These are phyloP conservation scores for Aphelocoma coerulescens DNA, from an alignment of 2,113 vertebrate species.

Conservation along the genomic window DNA sequence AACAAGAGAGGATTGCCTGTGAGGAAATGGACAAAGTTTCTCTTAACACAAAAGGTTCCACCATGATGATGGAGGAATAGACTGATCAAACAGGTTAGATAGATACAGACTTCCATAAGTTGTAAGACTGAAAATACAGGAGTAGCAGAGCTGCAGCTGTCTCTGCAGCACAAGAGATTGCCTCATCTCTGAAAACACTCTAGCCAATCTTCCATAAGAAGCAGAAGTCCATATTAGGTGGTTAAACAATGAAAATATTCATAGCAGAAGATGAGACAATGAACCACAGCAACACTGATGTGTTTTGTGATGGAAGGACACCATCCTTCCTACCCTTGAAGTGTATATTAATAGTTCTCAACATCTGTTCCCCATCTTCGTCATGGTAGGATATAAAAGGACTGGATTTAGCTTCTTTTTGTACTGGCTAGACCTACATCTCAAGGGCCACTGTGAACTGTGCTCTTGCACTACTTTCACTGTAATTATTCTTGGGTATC, in stretches of 20 bases:
- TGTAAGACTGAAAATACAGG: background rate
- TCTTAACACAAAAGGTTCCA: background rate
- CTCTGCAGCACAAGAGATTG: background rate
- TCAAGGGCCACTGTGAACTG: background rate
- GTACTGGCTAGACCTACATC: background rate
- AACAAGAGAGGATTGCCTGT: background rate
- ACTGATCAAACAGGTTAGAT: background rate
- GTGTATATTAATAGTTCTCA: background rate
- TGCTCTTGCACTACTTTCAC: background rate
- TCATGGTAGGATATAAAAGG: background rate
- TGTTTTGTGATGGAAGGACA: slow-evolving; percentile 15
- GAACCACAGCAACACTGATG: background rate
- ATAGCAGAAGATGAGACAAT: background rate
- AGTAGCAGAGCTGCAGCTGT: background rate
- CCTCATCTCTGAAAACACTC: background rate
- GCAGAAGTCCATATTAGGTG: background rate
- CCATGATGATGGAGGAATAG: background rate
- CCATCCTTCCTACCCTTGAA: background rate
- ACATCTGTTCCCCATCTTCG: slow-evolving; percentile 42
- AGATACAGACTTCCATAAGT: background rate
- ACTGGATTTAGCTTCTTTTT: slow-evolving; percentile 8
- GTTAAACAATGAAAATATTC: background rate
- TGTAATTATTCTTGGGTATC: background rate
- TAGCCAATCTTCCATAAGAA: background rate
- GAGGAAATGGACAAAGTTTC: background rate